phyloP scores from a whole-genome alignment of 2,797 vertebrate species.

The Bucorvus abyssinicus region DNA sequence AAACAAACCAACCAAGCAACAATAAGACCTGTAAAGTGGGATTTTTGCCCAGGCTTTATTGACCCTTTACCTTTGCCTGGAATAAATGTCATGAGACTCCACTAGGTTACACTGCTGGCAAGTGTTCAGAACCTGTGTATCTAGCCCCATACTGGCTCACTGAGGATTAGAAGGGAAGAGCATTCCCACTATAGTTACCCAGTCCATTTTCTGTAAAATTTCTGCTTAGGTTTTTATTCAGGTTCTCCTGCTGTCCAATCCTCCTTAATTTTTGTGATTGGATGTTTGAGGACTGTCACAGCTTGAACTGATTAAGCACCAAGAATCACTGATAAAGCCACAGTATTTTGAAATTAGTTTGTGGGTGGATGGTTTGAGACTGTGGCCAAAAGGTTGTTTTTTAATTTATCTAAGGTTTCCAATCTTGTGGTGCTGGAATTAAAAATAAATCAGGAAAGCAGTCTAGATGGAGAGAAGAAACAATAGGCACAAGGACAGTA shows the following conservation, averaged over 20 bases:
- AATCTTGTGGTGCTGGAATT: neutral
- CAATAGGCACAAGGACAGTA: neutral
- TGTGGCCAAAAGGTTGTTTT: neutral
- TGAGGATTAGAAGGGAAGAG: neutral
- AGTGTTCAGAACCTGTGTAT: neutral
- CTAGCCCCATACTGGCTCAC: neutral
- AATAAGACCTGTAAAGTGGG: fast-evolving
- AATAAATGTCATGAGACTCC: neutral
- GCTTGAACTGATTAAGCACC: neutral
- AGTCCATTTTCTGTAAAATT: neutral
- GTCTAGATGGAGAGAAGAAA: neutral
- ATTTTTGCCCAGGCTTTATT: neutral
- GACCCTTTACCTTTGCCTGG: neutral
- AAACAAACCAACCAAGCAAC: neutral
- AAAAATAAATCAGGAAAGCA: neutral
- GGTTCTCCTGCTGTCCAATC: neutral
- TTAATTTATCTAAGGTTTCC: neutral
- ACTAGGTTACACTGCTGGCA: neutral
- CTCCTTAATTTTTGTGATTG: neutral
- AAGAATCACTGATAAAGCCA: neutral
- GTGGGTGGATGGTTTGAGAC: neutral
- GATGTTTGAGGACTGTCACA: neutral
- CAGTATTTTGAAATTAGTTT: neutral
- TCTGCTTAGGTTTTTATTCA: neutral
- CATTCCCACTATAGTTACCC: neutral